Conservation (phyloP, 1,140 invertebrate species). For the Procambarus virginalis region DNA sequence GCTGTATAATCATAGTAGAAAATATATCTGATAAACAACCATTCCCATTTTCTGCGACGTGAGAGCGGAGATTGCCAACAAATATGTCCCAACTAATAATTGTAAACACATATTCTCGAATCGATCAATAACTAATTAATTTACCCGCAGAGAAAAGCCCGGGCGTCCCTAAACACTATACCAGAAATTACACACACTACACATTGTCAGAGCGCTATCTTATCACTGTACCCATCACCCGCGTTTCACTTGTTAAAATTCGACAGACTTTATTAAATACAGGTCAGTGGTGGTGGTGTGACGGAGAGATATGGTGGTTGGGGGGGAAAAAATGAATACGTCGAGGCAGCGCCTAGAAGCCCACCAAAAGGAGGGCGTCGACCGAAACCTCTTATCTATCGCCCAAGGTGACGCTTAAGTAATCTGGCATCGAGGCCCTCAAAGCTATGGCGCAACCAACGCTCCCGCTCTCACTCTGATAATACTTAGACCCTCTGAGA, state of each 20-base stretch:
- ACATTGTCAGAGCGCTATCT: conserved; percentile 4
- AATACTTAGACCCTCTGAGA: conserved; percentile 25
- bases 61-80: neutral
- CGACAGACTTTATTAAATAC: conserved; percentile 1
- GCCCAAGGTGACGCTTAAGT: conserved; percentile 46
- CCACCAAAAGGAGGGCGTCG: conserved; percentile 14
- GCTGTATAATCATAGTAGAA: neutral
- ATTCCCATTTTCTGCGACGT: neutral
- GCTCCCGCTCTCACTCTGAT: neutral
- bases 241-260: neutral
- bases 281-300: neutral
- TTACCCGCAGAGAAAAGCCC: neutral
- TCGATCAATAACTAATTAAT: conserved; percentile 31
- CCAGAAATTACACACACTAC: conserved; percentile 25
- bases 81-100: conserved; percentile 2
- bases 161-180: neutral
- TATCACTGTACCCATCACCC: too few species aligned
- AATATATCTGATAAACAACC: neutral
- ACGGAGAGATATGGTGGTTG: too few species aligned
- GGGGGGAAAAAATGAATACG: conserved; percentile 31
- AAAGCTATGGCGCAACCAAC: too few species aligned
- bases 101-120: neutral
- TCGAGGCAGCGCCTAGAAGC: conserved; percentile 20
- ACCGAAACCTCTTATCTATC: conserved; percentile 39
- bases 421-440: neutral